Percentiles rank a stretch among this genome's conserved stretches.
phyloP scores from a whole-genome alignment of 2,113 vertebrate species.

The Polypterus senegalus region DNA sequence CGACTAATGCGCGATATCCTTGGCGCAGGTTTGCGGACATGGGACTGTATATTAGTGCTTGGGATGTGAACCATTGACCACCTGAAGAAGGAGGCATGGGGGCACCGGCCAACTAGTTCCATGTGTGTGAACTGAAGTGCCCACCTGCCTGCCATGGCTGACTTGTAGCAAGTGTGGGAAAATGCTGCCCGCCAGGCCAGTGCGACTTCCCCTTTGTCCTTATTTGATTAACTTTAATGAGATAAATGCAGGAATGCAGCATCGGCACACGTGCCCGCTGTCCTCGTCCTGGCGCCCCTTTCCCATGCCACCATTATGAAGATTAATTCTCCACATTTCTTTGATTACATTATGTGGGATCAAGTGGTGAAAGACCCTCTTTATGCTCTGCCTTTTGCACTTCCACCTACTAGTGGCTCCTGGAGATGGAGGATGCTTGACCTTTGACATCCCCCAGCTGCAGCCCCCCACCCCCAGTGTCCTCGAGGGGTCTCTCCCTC shows the following conservation, averaged over 20 bases:
- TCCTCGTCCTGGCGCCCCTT: not conserved
- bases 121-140: too few relatives aligned
- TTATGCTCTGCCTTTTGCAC: slow-evolving; percentile 31
- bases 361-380: slow-evolving; percentile 37
- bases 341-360: slow-evolving; percentile 43
- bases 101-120: too few relatives aligned
- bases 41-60: too few relatives aligned
- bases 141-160: too few relatives aligned
- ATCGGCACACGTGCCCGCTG: not conserved
- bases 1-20: too few relatives aligned
- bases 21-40: too few relatives aligned
- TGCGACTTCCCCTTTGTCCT: slow-evolving; percentile 13
- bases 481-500: not conserved
- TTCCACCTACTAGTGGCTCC: slow-evolving; percentile 35
- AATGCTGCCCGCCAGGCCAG: too few relatives aligned
- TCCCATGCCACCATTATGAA: slow-evolving; percentile 21
- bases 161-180: too few relatives aligned
- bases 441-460: slow-evolving; percentile 43
- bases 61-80: too few relatives aligned
- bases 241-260: slow-evolving; percentile 16
- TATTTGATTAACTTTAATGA: slow-evolving; percentile 24
- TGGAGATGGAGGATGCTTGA: slow-evolving; percentile 25
- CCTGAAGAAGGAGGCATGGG: too few relatives aligned
- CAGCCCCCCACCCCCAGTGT: slow-evolving; percentile 17
- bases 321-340: slow-evolving; percentile 42